Conservation (phyloP, 2,888 invertebrate species). For the Cerastis rubricosa region DNA sequence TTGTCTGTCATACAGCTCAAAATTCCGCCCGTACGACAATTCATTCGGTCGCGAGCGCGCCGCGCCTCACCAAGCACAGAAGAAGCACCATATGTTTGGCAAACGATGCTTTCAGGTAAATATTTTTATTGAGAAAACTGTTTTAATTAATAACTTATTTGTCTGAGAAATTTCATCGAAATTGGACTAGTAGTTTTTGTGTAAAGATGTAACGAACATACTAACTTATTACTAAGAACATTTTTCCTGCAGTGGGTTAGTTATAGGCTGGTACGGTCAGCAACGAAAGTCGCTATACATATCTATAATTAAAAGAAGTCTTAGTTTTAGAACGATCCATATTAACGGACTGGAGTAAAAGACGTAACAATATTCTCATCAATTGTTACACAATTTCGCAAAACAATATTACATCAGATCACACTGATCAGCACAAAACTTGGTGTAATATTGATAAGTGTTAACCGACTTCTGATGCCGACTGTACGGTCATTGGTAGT, state of each 20-base stretch:
- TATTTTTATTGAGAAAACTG: background rate
- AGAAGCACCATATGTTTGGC: conserved; percentile 98
- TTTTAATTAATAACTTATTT: background rate
- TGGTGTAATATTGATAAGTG: no score
- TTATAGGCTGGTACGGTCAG: no score
- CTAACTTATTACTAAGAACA: background rate
- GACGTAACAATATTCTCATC: no score
- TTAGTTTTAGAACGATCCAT: no score
- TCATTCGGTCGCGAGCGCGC: conserved; percentile 86
- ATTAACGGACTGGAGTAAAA: no score
- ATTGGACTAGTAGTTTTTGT: background rate
- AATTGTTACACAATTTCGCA: no score
- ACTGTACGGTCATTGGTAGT: background rate
- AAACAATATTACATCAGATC: no score
- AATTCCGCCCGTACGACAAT: conserved; percentile 93
- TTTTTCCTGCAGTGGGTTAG: background rate
- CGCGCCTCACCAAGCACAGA: conserved; percentile 91
- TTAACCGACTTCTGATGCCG: no score
- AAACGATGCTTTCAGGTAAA: conserved; percentile 95
- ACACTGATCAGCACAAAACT: no score
- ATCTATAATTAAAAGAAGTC: no score
- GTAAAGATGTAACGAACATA: background rate
- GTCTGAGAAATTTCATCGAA: background rate
- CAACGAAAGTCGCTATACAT: no score
- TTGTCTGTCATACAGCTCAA: conserved; percentile 80